These are phyloP conservation scores for Grallaria varia DNA, from an alignment of 2,113 vertebrate species.

Conservation along the genomic window DNA sequence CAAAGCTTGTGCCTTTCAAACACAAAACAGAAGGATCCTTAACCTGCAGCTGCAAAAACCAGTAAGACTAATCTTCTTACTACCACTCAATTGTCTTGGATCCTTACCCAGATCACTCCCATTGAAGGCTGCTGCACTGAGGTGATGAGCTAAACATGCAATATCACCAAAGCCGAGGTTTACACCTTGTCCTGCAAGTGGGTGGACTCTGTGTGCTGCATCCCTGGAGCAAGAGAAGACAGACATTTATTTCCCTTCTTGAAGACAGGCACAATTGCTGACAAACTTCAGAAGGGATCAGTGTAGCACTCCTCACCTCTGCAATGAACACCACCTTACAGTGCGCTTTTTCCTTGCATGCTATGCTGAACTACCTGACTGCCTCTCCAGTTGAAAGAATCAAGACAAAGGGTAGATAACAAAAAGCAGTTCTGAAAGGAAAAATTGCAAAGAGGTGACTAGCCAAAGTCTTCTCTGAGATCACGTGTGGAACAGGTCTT, in stretches of 20 bases:
- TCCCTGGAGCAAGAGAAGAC: constrained; percentile 79
- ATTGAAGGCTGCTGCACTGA: constrained; percentile 90
- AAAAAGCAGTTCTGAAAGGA: constrained; percentile 33
- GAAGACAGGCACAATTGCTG: background rate
- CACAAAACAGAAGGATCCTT: background rate
- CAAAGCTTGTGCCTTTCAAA: background rate
- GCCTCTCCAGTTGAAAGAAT: background rate
- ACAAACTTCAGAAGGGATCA: background rate
- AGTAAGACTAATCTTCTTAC: background rate
- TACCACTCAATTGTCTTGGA: background rate
- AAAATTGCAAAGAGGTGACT: background rate
- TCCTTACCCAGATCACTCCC: constrained; percentile 93
- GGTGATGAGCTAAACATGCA: constrained; percentile 81
- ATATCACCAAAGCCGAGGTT: constrained; percentile 98
- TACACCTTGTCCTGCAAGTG: constrained; percentile 94
- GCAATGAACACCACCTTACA: background rate
- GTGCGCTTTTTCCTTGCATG: background rate
- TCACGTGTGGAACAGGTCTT: accelerated
- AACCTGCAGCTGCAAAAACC: background rate
- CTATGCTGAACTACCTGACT: background rate
- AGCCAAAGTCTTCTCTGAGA: background rate
- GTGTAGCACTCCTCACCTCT: background rate
- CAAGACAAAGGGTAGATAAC: background rate
- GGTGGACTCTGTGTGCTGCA: constrained; percentile 95
- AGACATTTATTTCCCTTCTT: background rate